These are phyloP conservation scores for Pachymerium ferrugineum DNA, from an alignment of 2,888 invertebrate genomes.

Conservation along the genomic window DNA sequence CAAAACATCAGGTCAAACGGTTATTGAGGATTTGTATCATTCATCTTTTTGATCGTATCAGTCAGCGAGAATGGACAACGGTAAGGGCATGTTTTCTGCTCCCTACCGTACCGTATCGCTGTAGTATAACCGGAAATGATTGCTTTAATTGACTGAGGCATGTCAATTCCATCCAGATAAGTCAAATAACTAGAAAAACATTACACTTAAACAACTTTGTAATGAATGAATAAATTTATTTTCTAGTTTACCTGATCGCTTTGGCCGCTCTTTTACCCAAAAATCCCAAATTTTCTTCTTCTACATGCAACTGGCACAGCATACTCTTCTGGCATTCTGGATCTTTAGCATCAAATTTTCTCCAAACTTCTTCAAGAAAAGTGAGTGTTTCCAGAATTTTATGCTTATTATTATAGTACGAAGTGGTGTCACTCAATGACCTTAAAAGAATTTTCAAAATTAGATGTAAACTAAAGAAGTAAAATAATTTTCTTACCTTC, in stretches of 20 bases:
- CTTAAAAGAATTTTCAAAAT: neutral
- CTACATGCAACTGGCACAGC: constrained; percentile 27
- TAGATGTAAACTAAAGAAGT: neutral
- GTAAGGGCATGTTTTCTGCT: constrained; percentile 28
- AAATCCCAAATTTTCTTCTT: constrained; percentile 29
- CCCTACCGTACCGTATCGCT: constrained; percentile 27
- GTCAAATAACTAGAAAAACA: constrained; percentile 8
- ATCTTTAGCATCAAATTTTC: constrained; percentile 31
- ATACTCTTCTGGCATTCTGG: constrained; percentile 29
- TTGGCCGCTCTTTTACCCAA: constrained; percentile 26
- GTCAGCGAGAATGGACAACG: constrained; percentile 24
- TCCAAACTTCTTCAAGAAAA: constrained; percentile 31
- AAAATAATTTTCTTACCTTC: neutral
- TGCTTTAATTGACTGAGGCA: constrained; percentile 11
- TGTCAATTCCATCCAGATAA: constrained; percentile 29
- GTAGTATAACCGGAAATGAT: neutral
- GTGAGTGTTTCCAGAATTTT: constrained; percentile 28
- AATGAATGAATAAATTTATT: neutral
- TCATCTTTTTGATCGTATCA: constrained; percentile 32
- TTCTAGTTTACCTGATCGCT: constrained; percentile 25
- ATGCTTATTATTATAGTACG: constrained; percentile 30
- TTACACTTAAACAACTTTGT: neutral
- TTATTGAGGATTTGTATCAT: constrained; percentile 13
- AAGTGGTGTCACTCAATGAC: constrained; percentile 28
- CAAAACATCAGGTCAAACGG: neutral